Conservation (phyloP, 2,797 vertebrate genomes). For the Lindbergichthys nudifrons region DNA sequence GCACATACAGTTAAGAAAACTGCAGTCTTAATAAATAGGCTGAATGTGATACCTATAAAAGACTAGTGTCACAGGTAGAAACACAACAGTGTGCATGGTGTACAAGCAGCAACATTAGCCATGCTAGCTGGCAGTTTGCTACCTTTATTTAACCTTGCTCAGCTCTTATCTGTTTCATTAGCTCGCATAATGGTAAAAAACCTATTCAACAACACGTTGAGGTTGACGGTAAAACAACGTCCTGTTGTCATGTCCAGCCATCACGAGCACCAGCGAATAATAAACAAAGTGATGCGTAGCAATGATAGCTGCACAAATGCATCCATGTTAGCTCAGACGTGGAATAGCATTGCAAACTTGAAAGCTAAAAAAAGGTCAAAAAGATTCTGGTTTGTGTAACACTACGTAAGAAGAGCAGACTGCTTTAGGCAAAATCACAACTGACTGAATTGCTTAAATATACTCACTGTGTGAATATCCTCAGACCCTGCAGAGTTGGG, state of each 20-base stretch:
- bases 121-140: slow-evolving; percentile 29
- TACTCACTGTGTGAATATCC: slow-evolving; percentile 81
- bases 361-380: slow-evolving; percentile 5
- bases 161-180: background rate
- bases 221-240: fast-evolving
- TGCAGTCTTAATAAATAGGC: background rate
- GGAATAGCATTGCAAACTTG: background rate
- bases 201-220: no score
- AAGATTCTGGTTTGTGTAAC: fast-evolving
- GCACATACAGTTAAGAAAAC: background rate
- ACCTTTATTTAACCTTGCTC: slow-evolving; percentile 75
- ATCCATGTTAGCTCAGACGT: background rate
- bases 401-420: fast-evolving
- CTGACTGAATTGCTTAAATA: background rate
- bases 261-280: background rate
- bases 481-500: slow-evolving; percentile 70
- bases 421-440: background rate
- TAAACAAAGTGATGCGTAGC: background rate
- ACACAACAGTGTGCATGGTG: background rate
- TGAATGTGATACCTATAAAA: background rate
- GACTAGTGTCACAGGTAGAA: background rate
- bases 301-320: background rate
- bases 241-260: fast-evolving
- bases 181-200: background rate
- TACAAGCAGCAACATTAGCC: slow-evolving; percentile 8